Conservation (phyloP, 2,888 invertebrate genomes). For the Encarsia formosa region DNA sequence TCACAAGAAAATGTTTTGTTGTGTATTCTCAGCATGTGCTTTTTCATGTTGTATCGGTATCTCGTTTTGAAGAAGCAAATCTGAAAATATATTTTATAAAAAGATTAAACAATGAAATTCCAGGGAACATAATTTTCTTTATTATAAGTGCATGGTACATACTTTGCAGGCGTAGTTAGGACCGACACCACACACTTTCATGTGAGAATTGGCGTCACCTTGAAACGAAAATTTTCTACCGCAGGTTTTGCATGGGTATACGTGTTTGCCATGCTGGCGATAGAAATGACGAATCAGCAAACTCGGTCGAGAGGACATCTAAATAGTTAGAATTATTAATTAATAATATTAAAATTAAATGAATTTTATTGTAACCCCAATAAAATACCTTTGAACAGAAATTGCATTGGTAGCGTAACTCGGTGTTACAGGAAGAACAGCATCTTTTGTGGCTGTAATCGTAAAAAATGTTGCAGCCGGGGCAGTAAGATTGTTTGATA, state of each 20-base stretch:
- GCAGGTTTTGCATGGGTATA: conserved; percentile 1
- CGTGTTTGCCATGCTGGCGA: background rate
- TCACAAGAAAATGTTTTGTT: conserved; percentile 1
- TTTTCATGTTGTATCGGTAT: conserved; percentile 6
- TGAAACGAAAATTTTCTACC: background rate
- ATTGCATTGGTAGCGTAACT: background rate
- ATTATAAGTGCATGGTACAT: background rate
- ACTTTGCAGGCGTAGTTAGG: conserved; percentile 3
- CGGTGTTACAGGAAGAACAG: background rate
- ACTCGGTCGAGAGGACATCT: too few species aligned
- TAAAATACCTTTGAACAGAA: conserved; percentile 1
- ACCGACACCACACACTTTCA: conserved; percentile 3
- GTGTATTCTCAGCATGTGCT: conserved; percentile 11
- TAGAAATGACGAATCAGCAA: conserved; percentile 8
- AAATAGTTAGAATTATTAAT: too few species aligned
- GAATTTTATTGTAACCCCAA: too few species aligned
- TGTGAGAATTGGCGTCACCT: conserved; percentile 12
- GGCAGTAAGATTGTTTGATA: background rate
- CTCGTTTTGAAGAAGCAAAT: conserved; percentile 13
- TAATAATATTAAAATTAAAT: too few species aligned
- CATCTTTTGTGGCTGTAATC: background rate
- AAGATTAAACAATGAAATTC: too few species aligned
- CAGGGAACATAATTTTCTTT: background rate
- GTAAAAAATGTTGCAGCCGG: background rate
- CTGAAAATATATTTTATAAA: too few species aligned